phyloP scores from a whole-genome alignment of 2,888 invertebrate species.

The Melinaea marsaeus region DNA sequence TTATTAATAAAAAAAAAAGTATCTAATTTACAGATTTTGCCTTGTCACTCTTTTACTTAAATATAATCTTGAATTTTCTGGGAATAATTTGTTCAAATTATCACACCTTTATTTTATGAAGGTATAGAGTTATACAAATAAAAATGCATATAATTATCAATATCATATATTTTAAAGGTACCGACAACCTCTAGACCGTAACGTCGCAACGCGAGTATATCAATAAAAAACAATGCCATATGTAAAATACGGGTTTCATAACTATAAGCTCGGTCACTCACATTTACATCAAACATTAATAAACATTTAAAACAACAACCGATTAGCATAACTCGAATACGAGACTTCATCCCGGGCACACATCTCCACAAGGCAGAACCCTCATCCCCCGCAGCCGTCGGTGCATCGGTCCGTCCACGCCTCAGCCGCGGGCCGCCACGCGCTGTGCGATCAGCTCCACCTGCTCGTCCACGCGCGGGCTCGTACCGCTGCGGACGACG shows the following conservation, averaged over 20 bases:
- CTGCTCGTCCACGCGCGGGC: conserved; percentile 87
- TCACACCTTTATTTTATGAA: too few species aligned
- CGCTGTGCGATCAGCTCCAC: conserved; percentile 86
- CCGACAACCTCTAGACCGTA: conserved; percentile 16
- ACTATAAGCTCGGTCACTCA: conserved; percentile 27
- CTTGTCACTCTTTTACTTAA: too few species aligned
- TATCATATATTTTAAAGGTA: conserved; percentile 22
- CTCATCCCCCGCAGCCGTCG: background rate
- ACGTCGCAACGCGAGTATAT: conserved; percentile 15
- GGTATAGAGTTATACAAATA: conserved; percentile 4
- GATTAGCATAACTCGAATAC: background rate
- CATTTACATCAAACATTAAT: conserved; percentile 1
- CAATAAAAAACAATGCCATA: too few species aligned
- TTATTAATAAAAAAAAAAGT: too few species aligned
- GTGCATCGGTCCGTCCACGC: background rate
- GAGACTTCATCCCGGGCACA: background rate
- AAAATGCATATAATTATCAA: conserved; percentile 15
- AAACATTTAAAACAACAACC: too few species aligned
- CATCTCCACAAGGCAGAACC: background rate
- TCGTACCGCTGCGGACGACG: conserved; percentile 78
- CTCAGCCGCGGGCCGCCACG: conserved; percentile 40
- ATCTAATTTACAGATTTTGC: too few species aligned
- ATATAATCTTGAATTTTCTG: too few species aligned
- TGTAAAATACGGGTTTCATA: background rate
- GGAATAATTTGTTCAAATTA: too few species aligned